Percentiles rank a stretch among this genome's conserved stretches.
These are phyloP conservation scores for Ylistrum balloti DNA, from an alignment of 1,140 invertebrate species.

Conservation along the genomic window DNA sequence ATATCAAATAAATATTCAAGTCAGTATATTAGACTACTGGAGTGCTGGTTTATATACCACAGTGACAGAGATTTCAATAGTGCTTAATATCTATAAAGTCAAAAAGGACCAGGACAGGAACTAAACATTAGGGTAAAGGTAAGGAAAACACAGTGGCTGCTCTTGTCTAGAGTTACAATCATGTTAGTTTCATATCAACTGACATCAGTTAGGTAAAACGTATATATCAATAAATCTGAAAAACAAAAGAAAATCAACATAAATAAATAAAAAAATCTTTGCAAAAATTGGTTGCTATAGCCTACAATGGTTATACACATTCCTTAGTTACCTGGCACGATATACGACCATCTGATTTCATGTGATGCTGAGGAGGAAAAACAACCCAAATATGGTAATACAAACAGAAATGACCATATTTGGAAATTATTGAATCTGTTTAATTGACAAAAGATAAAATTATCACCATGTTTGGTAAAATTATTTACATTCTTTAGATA, in stretches of 20 bases:
- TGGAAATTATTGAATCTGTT: no score
- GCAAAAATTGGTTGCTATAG: constrained; percentile 14
- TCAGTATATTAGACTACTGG: no score
- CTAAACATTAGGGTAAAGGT: not conserved
- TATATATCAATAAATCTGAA: constrained; percentile 21
- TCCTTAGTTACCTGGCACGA: constrained; percentile 71
- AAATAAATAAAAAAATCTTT: not conserved
- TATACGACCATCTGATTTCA: constrained; percentile 73
- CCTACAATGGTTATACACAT: constrained; percentile 20
- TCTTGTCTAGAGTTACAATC: not conserved
- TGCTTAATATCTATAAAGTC: not conserved
- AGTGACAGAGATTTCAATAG: not conserved
- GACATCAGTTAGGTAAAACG: not conserved
- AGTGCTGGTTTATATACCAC: not conserved
- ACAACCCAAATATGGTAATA: constrained; percentile 41
- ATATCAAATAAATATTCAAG: no score
- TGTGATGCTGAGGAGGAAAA: constrained; percentile 66
- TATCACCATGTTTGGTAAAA: no score
- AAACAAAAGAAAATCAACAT: constrained; percentile 12
- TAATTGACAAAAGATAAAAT: no score
- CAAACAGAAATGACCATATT: not conserved
- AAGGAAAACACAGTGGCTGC: no score
- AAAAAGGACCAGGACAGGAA: not conserved
- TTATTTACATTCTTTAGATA: no score
- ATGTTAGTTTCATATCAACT: not conserved